Percentiles rank a stretch among this genome's conserved stretches.
Conservation (phyloP, 92 coral and sea anemone genomes). For the Nematostella vectensis region DNA sequence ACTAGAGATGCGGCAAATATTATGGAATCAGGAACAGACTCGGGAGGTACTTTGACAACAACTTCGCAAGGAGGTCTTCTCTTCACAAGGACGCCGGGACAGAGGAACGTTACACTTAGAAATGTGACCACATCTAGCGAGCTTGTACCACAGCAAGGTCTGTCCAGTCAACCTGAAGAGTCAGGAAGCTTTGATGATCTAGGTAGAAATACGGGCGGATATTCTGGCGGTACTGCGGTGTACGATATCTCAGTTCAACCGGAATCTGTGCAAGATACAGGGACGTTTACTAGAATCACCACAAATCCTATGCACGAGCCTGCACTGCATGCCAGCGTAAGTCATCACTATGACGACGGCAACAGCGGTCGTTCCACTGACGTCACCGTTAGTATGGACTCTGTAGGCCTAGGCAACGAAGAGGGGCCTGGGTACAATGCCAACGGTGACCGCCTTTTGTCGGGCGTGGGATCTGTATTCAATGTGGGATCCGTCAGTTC, state of each 20-base stretch:
- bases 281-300: neutral
- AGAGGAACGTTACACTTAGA: neutral
- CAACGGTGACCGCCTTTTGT: slow-evolving; percentile 24
- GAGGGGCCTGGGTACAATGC: slow-evolving; percentile 2
- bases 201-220: neutral
- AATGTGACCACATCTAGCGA: slow-evolving; percentile 3
- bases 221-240: neutral
- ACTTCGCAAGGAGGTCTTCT: neutral
- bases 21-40: neutral
- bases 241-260: neutral
- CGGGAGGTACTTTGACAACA: neutral
- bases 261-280: neutral
- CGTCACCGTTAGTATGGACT: slow-evolving; percentile 4
- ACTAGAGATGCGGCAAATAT: neutral
- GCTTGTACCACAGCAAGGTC: neutral
- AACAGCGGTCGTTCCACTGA: neutral
- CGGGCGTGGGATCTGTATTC: slow-evolving; percentile 58
- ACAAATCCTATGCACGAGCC: neutral
- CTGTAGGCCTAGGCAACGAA: neutral
- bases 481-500: slow-evolving; percentile 51
- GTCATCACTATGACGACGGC: too few species aligned
- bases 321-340: neutral
- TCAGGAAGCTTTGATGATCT: neutral
- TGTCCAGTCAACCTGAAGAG: neutral
- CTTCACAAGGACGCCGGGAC: neutral